Conservation (phyloP, 1,140 invertebrate genomes). For the Calephelis virginiensis region DNA sequence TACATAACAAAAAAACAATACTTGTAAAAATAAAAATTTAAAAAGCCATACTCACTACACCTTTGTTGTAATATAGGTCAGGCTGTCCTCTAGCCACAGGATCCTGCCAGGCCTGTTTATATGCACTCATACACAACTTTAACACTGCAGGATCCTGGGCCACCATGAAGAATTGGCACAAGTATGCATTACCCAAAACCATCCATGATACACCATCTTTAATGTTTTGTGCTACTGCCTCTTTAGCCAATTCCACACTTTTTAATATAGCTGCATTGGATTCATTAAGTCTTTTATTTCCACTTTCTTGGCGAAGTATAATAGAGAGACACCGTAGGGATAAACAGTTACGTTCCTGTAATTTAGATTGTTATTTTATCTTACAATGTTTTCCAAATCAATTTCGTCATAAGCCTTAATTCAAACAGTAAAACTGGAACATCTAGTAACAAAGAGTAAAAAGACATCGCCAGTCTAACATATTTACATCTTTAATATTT, state of each 20-base stretch:
- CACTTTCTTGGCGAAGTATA: slow-evolving; percentile 85
- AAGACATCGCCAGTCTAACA: no score
- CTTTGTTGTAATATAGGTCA: slow-evolving; percentile 93
- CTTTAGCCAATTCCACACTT: slow-evolving; percentile 89
- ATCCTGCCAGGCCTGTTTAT: slow-evolving; percentile 89
- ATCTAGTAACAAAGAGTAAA: no score
- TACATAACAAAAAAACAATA: no score
- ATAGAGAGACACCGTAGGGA: slow-evolving; percentile 92
- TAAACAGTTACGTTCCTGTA: slow-evolving; percentile 87
- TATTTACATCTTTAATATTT: no score
- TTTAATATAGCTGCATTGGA: slow-evolving; percentile 83
- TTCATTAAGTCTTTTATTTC: slow-evolving; percentile 74
- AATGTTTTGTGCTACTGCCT: slow-evolving; percentile 89
- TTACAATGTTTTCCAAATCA: no score
- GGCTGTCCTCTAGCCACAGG: slow-evolving; percentile 84
- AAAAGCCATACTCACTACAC: slow-evolving; percentile 82
- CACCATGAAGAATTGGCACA: slow-evolving; percentile 88
- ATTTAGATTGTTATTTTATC: slow-evolving; percentile 23
- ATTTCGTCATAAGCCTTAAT: no score
- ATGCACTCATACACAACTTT: slow-evolving; percentile 88
- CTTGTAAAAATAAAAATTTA: slow-evolving; percentile 22
- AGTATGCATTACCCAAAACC: slow-evolving; percentile 91
- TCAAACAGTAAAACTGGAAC: no score
- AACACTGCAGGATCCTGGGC: slow-evolving; percentile 86
- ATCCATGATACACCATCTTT: slow-evolving; percentile 92